Evolutionary conservation across 2,113 vertebrate species (phyloP).

Genomic region (Limnothrissa miodon): DNA sequence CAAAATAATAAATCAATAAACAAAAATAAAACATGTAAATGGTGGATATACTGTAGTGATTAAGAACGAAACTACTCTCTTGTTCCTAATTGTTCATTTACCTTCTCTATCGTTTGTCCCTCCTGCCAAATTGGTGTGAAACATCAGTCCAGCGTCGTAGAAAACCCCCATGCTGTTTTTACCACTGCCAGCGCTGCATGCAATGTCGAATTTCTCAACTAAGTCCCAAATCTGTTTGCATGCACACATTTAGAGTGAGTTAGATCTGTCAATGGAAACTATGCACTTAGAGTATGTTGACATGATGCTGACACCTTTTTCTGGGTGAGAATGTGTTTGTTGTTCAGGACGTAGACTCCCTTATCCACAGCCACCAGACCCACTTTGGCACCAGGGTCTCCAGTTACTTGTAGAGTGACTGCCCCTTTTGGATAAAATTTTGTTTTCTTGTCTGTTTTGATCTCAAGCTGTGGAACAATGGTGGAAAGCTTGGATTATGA

Average conservation of each 20-base stretch:
- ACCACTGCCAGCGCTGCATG: constrained; percentile 77
- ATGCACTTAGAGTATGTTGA: not conserved
- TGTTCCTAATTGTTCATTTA: constrained; percentile 25
- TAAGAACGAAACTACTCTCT: too few species aligned
- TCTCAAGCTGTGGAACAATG: constrained; percentile 53
- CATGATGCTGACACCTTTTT: constrained; percentile 62
- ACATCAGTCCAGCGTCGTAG: constrained; percentile 66
- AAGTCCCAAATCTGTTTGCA: constrained; percentile 72
- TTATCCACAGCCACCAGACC: constrained; percentile 76
- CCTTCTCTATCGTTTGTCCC: constrained; percentile 65
- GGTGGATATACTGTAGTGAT: too few species aligned
- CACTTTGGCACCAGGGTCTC: constrained; percentile 68
- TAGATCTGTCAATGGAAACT: not conserved
- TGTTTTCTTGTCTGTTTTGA: constrained; percentile 22
- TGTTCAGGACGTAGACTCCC: constrained; percentile 72
- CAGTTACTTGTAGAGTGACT: constrained; percentile 60
- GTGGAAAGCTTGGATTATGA: too few species aligned
- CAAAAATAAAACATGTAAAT: too few species aligned
- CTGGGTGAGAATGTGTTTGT: constrained; percentile 74
- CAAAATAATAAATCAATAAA: too few species aligned
- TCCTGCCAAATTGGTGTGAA: constrained; percentile 54
- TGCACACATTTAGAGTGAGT: not conserved
- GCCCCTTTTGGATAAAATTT: constrained; percentile 49
- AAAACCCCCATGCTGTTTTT: constrained; percentile 56
- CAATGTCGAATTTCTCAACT: constrained; percentile 71